A percentile compares a stretch with the other conserved stretches of the same genome.
Conservation (phyloP, 2,888 invertebrate genomes). For the Stegana nigrithorax region DNA sequence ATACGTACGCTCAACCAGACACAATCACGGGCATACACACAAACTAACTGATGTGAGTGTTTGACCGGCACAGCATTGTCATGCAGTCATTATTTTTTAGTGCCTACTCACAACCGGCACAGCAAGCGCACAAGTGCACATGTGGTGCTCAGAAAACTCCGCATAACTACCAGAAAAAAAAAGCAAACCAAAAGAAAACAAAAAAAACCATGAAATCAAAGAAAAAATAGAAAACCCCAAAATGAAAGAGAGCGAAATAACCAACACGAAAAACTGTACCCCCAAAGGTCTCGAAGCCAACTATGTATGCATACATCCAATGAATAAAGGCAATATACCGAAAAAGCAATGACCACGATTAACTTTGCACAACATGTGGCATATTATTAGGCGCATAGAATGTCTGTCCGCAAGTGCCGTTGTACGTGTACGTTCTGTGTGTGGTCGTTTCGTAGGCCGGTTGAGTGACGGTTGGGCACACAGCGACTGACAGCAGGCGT, state of each 20-base stretch:
- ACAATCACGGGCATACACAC: no score
- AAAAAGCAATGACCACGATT: conserved; percentile 21
- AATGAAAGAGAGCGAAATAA: no score
- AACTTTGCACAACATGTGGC: conserved; percentile 23
- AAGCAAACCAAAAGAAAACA: neutral
- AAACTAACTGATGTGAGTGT: no score
- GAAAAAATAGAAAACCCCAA: no score
- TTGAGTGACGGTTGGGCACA: conserved; percentile 7
- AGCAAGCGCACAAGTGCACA: neutral
- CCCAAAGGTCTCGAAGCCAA: no score
- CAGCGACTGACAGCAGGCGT: conserved; percentile 15
- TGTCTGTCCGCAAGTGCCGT: no score
- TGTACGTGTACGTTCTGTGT: no score
- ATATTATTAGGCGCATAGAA: conserved; percentile 20
- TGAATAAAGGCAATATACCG: conserved; percentile 14
- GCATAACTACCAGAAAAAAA: no score
- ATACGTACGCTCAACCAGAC: neutral
- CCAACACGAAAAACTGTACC: no score
- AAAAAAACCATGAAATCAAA: no score
- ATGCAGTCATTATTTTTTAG: neutral
- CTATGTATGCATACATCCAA: no score
- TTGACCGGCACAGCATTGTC: neutral
- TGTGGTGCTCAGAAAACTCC: no score
- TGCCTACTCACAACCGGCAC: neutral
- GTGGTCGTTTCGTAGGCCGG: neutral